A percentile compares a stretch with the other conserved stretches of the same genome.
Conservation (phyloP, 2,888 invertebrate genomes). For the Erebia epiphron region DNA sequence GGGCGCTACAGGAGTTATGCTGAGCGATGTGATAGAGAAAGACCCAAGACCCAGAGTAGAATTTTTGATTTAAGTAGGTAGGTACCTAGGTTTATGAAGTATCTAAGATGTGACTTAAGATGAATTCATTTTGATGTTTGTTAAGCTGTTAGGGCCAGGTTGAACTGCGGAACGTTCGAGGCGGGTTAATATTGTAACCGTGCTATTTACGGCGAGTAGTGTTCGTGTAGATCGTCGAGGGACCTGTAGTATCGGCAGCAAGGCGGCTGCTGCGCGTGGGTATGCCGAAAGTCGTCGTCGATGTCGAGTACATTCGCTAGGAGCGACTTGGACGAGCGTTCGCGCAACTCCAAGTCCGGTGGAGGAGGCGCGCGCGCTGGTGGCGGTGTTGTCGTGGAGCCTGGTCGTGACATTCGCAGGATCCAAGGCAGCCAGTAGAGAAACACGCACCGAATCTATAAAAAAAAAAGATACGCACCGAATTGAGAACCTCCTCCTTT, state of each 20-base stretch:
- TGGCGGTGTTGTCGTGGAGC: slow-evolving; percentile 83
- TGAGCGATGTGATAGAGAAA: slow-evolving; percentile 55
- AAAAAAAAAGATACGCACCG: too few relatives aligned
- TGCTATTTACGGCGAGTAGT: slow-evolving; percentile 83
- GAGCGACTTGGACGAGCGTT: slow-evolving; percentile 96
- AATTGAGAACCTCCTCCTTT: too few relatives aligned
- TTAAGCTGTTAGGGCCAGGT: slow-evolving; percentile 70
- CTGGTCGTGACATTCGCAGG: slow-evolving; percentile 94
- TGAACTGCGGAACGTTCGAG: slow-evolving; percentile 78
- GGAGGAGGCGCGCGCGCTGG: slow-evolving; percentile 89
- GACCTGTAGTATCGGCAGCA: slow-evolving; percentile 92
- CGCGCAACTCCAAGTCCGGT: slow-evolving; percentile 93
- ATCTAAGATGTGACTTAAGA: slow-evolving; percentile 50
- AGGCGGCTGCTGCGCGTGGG: slow-evolving; percentile 87
- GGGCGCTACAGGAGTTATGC: slow-evolving; percentile 78
- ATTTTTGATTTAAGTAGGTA: slow-evolving; percentile 28
- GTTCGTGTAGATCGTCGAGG: slow-evolving; percentile 84
- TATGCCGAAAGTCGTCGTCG: slow-evolving; percentile 96
- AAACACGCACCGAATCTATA: slow-evolving; percentile 93
- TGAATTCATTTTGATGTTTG: slow-evolving; percentile 45
- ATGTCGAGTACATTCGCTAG: slow-evolving; percentile 98
- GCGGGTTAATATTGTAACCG: slow-evolving; percentile 81
- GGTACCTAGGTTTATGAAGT: slow-evolving; percentile 45
- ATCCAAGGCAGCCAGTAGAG: slow-evolving; percentile 99
- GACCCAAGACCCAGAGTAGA: slow-evolving; percentile 64